Base-by-base conservation (phyloP, 2,888 invertebrate species). In the Carabus problematicus region DNA sequence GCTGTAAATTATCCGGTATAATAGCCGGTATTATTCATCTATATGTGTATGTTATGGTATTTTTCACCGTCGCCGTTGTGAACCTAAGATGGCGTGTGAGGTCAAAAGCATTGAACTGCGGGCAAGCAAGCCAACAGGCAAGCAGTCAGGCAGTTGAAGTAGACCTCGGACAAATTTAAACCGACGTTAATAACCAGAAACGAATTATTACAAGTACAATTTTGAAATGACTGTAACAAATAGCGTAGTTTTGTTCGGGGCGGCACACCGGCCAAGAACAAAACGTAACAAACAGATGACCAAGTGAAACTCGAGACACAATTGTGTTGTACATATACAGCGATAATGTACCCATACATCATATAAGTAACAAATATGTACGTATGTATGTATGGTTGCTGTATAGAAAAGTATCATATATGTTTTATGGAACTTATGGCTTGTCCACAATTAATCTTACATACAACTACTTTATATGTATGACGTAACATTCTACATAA, bases 271-370 rank as follows among this genome's bases (percentile, higher is more conserved):
- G 11, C 2, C 45, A 18, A 42, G 60, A 60, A 45, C 43, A 60
- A 58, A 58, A 39, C 41, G 45, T 43, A 62, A 52, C 52, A 52
- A 29, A 62, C 63, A 55, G 41, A 55, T 49, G 64, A 64, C 56
- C 47, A 43, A 59, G 64, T 56, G 72, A 71, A 73, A 73, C 70
- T 42, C 59, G 70, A 73, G 70, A 71, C 71, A 71, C 73, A 71
- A 72, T 70, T 56, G 64, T 59, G 63, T 39, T 62, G 52, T 54
- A 63, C 42, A 52, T 63, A 63, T 54, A 52, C 16, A 14, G 64
- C 55, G 55, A 70, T 71, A 71, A 73, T 72, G 72, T 70, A 49
- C 71, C 16, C 67, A 73, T 73, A 71, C 68, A 73, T 73, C 73
- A 73, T n/a, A n/a, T 73, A 71, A 64, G 60, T 68, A 71, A 71